These are phyloP conservation scores for Trichogramma pretiosum DNA, from an alignment of 1,140 invertebrate genomes.

Conservation along the genomic window DNA sequence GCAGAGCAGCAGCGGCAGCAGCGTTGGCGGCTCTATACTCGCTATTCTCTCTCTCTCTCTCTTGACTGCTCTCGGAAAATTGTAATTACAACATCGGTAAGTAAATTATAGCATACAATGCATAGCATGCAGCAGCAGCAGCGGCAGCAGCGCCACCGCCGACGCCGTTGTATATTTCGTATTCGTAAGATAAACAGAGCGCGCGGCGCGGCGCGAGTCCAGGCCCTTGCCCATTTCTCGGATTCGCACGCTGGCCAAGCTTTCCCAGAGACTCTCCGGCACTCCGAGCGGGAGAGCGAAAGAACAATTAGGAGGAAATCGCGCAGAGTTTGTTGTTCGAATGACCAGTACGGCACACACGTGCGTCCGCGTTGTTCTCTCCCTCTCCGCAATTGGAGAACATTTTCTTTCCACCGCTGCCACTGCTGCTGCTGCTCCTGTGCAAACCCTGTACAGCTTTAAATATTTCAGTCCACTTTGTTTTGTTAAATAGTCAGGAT, in stretches of 20 bases:
- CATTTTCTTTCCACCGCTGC: too few species aligned
- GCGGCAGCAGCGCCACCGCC: neutral
- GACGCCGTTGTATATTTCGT: constrained; percentile 37
- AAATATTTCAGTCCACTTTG: too few species aligned
- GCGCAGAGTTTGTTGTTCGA: neutral
- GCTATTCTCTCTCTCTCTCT: too few species aligned
- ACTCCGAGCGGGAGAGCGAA: neutral
- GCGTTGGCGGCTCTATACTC: too few species aligned
- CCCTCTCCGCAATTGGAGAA: neutral
- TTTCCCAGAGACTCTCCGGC: neutral
- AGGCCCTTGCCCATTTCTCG: neutral
- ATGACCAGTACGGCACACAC: neutral
- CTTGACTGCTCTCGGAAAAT: too few species aligned
- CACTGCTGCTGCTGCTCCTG: too few species aligned
- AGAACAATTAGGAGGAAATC: constrained; percentile 16
- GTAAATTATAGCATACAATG: constrained; percentile 48
- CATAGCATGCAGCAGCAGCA: constrained; percentile 20
- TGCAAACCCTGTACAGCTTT: too few species aligned
- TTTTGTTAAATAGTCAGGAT: too few species aligned
- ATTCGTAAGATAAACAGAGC: constrained; percentile 44
- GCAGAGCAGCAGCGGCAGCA: constrained; percentile 1
- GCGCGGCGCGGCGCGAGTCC: constrained; percentile 12
- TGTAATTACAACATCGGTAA: constrained; percentile 47
- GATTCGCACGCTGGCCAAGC: constrained; percentile 8
- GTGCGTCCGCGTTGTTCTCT: neutral